Conservation (phyloP, 2,113 vertebrate species). For the Ornithorhynchus anatinus region DNA sequence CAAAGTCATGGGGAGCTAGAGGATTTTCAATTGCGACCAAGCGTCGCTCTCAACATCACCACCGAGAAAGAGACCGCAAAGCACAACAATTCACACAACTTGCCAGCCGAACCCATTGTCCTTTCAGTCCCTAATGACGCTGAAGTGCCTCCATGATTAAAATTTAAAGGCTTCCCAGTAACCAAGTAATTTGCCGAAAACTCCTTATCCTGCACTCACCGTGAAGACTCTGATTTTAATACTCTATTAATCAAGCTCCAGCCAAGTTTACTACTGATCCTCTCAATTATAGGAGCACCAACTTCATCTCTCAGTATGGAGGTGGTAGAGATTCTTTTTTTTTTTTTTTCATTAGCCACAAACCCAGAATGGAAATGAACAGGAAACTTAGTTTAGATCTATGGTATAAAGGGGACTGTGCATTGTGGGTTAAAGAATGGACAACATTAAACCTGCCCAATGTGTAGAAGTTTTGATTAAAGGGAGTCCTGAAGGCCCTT, state of each 20-base stretch:
- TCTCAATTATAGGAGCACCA: slow-evolving; percentile 65
- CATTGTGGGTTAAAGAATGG: background rate
- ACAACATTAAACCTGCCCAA: slow-evolving; percentile 39
- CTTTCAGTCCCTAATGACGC: slow-evolving; percentile 74
- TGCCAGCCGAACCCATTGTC: slow-evolving; percentile 67
- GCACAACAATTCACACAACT: slow-evolving; percentile 70
- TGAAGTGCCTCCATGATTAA: slow-evolving; percentile 81
- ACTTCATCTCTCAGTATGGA: slow-evolving; percentile 52
- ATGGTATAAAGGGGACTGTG: slow-evolving; percentile 25
- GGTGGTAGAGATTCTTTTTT: slow-evolving; percentile 6
- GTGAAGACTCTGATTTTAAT: slow-evolving; percentile 79
- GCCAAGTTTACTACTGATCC: slow-evolving; percentile 75
- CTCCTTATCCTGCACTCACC: slow-evolving; percentile 79
- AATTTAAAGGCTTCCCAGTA: slow-evolving; percentile 78
- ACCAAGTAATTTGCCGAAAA: slow-evolving; percentile 79
- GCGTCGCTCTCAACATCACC: slow-evolving; percentile 63
- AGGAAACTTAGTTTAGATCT: slow-evolving; percentile 9
- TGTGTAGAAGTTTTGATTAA: background rate
- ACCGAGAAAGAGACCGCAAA: slow-evolving; percentile 64
- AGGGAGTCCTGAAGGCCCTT: too few relatives aligned
- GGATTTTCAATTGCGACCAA: slow-evolving; percentile 66
- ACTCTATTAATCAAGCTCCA: slow-evolving; percentile 81
- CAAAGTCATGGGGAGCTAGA: slow-evolving; percentile 75
- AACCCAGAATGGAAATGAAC: slow-evolving; percentile 43
- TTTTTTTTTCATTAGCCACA: slow-evolving; percentile 58